phyloP scores from a whole-genome alignment of 2,113 vertebrate species.

The Dicaeum eximium region DNA sequence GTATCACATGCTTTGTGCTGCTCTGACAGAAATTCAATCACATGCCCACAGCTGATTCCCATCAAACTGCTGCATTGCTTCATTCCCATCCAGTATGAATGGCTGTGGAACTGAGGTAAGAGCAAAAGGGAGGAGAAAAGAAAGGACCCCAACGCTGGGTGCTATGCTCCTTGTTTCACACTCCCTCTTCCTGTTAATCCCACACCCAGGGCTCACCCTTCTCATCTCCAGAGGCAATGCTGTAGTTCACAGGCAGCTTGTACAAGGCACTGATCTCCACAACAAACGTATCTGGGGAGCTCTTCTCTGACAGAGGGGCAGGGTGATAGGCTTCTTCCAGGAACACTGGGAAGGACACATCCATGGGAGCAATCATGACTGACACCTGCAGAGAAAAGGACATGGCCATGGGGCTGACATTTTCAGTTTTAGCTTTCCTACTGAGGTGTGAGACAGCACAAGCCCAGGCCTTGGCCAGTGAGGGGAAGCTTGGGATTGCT shows the following conservation, averaged over 20 bases:
- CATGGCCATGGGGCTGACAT: neutral
- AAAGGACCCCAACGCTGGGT: neutral
- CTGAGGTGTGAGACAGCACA: neutral
- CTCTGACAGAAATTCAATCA: neutral
- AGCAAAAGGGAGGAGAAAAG: neutral
- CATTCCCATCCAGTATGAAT: neutral
- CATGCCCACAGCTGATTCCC: neutral
- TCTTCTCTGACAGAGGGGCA: slow-evolving; percentile 30
- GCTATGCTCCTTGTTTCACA: neutral
- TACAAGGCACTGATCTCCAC: neutral
- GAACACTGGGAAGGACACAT: slow-evolving; percentile 1
- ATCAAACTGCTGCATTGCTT: neutral
- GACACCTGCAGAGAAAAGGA: slow-evolving; percentile 30
- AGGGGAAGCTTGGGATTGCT: neutral
- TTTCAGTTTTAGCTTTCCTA: neutral
- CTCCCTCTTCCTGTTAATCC: neutral
- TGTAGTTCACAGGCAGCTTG: slow-evolving; percentile 11
- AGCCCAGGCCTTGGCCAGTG: neutral
- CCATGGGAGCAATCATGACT: neutral
- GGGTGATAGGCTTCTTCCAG: slow-evolving; percentile 17
- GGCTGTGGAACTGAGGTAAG: neutral
- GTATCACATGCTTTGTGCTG: neutral
- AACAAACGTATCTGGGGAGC: neutral
- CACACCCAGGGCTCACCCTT: neutral
- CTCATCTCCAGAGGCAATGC: neutral